A percentile compares a stretch with the other conserved stretches of the same genome.
Evolutionary conservation across 2,888 invertebrate species (phyloP).

Genomic region (Heliconius hortense): DNA sequence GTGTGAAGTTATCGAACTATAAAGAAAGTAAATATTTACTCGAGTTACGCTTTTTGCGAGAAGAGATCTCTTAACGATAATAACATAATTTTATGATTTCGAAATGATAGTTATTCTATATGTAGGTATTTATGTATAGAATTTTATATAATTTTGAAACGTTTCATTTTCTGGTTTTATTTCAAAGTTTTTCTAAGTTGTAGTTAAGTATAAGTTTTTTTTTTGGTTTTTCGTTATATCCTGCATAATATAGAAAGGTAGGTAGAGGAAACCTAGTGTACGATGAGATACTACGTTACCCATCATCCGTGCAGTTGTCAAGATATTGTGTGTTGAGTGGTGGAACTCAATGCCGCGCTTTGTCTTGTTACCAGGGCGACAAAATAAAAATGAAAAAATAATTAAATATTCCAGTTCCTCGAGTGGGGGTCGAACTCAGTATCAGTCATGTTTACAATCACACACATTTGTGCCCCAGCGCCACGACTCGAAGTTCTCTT

Average conservation of each 20-base stretch:
- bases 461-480: too few species aligned
- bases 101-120: background rate
- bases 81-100: background rate
- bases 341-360: too few species aligned
- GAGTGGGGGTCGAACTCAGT: too few species aligned
- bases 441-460: too few species aligned
- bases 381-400: too few species aligned
- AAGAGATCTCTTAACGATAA: background rate
- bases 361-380: too few species aligned
- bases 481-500: too few species aligned
- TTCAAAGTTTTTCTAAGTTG: background rate
- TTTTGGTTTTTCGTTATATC: too few species aligned
- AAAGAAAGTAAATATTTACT: constrained; percentile 18
- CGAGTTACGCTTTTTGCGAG: constrained; percentile 10
- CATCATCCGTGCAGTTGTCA: background rate
- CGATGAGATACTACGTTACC: background rate
- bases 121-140: too few species aligned
- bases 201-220: background rate
- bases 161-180: background rate
- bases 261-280: background rate
- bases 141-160: background rate
- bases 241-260: too few species aligned
- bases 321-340: background rate
- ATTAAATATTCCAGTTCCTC: too few species aligned
- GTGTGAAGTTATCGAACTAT: constrained; percentile 15